Conservation (phyloP, 2,888 invertebrate genomes). For the Leptopilina myrica region DNA sequence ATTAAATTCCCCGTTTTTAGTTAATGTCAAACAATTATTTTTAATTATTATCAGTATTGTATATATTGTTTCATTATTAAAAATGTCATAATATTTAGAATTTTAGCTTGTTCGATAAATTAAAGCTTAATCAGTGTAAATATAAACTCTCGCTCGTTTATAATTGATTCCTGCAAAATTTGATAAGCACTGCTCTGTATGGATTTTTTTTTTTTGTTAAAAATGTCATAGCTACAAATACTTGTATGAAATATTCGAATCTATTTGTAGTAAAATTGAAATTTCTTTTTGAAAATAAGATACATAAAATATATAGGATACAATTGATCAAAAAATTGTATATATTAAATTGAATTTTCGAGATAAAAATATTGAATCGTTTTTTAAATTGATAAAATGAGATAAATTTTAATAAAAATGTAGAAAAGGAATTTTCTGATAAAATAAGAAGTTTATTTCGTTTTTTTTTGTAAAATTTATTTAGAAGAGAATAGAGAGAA, state of each 20-base stretch:
- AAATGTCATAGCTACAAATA: not conserved
- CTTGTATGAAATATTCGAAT: not conserved
- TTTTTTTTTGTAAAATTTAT: not conserved
- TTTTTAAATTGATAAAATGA: constrained; percentile 22
- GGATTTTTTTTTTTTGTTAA: not conserved
- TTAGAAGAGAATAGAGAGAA: constrained; percentile 42
- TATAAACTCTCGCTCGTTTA: constrained; percentile 3
- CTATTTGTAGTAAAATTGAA: no score
- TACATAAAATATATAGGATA: no score
- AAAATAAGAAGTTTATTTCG: no score
- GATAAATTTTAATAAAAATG: constrained; percentile 15
- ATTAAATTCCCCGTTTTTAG: no score
- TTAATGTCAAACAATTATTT: no score
- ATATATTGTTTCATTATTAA: no score
- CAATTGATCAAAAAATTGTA: no score
- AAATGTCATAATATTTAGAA: no score
- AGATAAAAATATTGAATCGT: constrained; percentile 13
- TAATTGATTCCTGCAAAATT: constrained; percentile 29
- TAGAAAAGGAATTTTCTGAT: no score
- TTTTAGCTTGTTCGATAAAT: not conserved
- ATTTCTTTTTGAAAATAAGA: no score
- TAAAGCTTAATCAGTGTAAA: constrained; percentile 19
- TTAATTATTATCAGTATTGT: no score
- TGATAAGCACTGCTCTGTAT: constrained; percentile 18
- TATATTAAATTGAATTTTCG: no score